These are phyloP conservation scores for Lytechinus variegatus DNA, from an alignment of 35 echinoderm and acorn worm species.

Conservation along the genomic window DNA sequence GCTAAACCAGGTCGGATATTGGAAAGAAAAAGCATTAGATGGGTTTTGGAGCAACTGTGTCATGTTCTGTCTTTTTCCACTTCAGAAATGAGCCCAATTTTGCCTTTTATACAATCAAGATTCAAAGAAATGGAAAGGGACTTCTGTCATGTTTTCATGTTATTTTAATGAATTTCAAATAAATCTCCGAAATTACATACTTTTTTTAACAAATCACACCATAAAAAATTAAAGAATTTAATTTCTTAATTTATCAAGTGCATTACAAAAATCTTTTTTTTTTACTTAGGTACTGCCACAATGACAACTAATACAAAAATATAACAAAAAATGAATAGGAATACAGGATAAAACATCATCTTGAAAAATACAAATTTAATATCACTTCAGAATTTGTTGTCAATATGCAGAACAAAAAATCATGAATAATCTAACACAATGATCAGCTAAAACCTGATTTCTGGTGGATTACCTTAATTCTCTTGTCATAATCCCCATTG, in stretches of 20 bases:
- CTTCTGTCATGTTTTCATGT: not conserved
- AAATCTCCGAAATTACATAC: too few relatives aligned
- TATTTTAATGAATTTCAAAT: too few relatives aligned
- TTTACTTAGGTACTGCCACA: too few relatives aligned
- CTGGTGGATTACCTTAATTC: conserved; percentile 80
- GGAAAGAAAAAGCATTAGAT: not conserved
- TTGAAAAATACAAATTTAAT: too few relatives aligned
- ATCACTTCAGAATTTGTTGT: too few relatives aligned
- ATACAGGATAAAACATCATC: too few relatives aligned
- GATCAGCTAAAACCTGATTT: not conserved
- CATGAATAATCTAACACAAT: too few relatives aligned
- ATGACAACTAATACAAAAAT: too few relatives aligned
- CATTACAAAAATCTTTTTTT: too few relatives aligned
- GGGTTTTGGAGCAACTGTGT: not conserved
- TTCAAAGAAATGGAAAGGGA: not conserved
- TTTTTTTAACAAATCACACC: not conserved
- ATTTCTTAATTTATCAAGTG: too few relatives aligned
- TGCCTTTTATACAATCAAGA: not conserved
- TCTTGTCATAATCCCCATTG: conserved; percentile 96
- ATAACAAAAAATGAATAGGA: too few relatives aligned
- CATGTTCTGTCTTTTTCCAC: not conserved
- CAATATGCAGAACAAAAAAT: too few relatives aligned
- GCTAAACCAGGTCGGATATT: conserved; percentile 10
- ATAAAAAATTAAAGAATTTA: not conserved
- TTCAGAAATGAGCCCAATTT: not conserved